These are phyloP conservation scores for Globicephala melas DNA, from an alignment of 2,113 vertebrate genomes.

Conservation along the genomic window DNA sequence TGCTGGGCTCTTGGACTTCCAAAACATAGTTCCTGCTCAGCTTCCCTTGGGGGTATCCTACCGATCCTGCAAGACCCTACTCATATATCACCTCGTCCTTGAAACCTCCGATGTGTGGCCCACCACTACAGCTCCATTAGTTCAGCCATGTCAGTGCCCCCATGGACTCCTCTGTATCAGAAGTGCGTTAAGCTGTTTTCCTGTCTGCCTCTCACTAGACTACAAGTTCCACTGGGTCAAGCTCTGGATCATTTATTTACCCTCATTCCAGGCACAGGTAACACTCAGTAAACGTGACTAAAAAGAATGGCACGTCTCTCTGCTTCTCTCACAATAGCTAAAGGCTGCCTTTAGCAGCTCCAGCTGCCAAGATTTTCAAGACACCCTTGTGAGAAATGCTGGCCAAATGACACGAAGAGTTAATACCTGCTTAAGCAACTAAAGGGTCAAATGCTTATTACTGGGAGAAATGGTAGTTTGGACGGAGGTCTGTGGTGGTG, in stretches of 20 bases:
- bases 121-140: neutral
- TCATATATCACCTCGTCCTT: neutral
- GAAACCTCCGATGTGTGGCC: neutral
- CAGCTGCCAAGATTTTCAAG: conserved; percentile 2
- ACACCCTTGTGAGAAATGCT: neutral
- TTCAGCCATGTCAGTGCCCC: neutral
- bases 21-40: neutral
- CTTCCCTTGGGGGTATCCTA: neutral
- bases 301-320: neutral
- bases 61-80: neutral
- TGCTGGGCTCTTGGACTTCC: neutral
- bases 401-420: neutral
- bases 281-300: neutral
- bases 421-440: neutral
- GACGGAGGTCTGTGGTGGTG: neutral
- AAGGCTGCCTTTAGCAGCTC: neutral
- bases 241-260: neutral
- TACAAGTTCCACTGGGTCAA: neutral
- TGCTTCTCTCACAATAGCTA: neutral
- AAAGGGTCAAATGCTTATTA: neutral
- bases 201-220: neutral
- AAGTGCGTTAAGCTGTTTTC: neutral
- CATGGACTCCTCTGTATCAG: neutral
- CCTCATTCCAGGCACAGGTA: neutral
- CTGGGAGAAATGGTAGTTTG: neutral